Conservation (phyloP, 2,113 vertebrate genomes). For the Scolopax mira region DNA sequence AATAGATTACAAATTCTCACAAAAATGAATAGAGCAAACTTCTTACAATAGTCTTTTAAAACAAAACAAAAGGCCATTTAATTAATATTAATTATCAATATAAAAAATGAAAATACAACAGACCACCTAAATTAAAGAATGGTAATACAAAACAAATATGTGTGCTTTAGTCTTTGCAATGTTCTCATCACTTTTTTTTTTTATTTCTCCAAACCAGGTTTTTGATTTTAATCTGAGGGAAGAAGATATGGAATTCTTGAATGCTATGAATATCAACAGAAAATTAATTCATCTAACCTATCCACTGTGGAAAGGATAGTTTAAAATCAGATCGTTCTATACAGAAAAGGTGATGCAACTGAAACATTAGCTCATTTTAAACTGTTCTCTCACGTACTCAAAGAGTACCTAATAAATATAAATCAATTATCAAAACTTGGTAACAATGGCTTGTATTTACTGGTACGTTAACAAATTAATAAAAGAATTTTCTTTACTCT, state of each 20-base stretch:
- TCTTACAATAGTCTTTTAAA: not conserved
- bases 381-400: not conserved
- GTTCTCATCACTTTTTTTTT: not conserved
- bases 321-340: not conserved
- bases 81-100: not conserved
- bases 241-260: slow-evolving; percentile 21
- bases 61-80: not conserved
- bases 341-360: not conserved
- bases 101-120: not conserved
- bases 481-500: not conserved
- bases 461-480: not conserved
- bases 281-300: slow-evolving; percentile 40
- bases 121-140: not conserved
- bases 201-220: slow-evolving; percentile 1
- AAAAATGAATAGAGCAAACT: not conserved
- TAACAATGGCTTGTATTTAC: not conserved
- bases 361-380: not conserved
- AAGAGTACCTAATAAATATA: not conserved
- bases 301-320: slow-evolving; percentile 22
- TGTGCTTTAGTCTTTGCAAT: not conserved
- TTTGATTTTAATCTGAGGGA: slow-evolving; percentile 39
- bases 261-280: slow-evolving; percentile 4
- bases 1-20: not conserved
- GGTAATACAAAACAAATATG: not conserved
- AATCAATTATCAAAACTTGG: not conserved